These are phyloP conservation scores for Lota lota DNA, from an alignment of 2,113 vertebrate genomes.

Conservation along the genomic window DNA sequence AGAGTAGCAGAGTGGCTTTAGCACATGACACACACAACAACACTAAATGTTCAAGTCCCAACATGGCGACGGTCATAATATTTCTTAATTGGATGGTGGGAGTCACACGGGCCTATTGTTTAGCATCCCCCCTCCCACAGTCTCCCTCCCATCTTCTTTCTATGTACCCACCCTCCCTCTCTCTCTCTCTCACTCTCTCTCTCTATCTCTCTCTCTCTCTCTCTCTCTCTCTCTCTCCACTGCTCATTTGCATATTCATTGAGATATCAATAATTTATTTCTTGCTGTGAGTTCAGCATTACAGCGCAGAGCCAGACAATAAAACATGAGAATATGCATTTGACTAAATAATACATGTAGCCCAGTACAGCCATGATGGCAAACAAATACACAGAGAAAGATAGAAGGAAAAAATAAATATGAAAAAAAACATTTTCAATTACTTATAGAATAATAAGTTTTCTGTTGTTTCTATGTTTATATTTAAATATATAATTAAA, in stretches of 20 bases:
- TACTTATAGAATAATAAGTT: too few relatives aligned
- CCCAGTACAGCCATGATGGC: slow-evolving; percentile 43
- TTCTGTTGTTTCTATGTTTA: too few relatives aligned
- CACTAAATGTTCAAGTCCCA: slow-evolving; percentile 56
- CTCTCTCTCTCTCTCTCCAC: slow-evolving; percentile 24
- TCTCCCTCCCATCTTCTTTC: slow-evolving; percentile 6
- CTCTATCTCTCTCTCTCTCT: background rate
- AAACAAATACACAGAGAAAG: slow-evolving; percentile 16
- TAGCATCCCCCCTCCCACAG: slow-evolving; percentile 30
- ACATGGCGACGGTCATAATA: slow-evolving; percentile 57
- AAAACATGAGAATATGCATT: slow-evolving; percentile 47
- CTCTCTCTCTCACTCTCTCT: slow-evolving; percentile 12
- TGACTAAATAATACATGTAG: slow-evolving; percentile 59
- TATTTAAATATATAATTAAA: too few relatives aligned
- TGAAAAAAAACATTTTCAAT: background rate
- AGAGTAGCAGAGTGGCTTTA: slow-evolving; percentile 67
- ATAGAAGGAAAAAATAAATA: slow-evolving; percentile 15
- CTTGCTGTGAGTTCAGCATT: slow-evolving; percentile 57
- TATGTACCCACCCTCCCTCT: slow-evolving; percentile 9
- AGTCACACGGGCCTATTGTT: slow-evolving; percentile 69
- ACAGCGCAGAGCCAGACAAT: slow-evolving; percentile 50
- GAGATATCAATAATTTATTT: slow-evolving; percentile 81
- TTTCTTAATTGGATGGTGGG: slow-evolving; percentile 68
- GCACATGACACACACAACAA: slow-evolving; percentile 55
- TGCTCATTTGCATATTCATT: slow-evolving; percentile 79